Evolutionary conservation across 2,797 vertebrate genomes (phyloP), one percentile per base, ranked within the genome.

Genomic region (Sciurus carolinensis): DNA sequence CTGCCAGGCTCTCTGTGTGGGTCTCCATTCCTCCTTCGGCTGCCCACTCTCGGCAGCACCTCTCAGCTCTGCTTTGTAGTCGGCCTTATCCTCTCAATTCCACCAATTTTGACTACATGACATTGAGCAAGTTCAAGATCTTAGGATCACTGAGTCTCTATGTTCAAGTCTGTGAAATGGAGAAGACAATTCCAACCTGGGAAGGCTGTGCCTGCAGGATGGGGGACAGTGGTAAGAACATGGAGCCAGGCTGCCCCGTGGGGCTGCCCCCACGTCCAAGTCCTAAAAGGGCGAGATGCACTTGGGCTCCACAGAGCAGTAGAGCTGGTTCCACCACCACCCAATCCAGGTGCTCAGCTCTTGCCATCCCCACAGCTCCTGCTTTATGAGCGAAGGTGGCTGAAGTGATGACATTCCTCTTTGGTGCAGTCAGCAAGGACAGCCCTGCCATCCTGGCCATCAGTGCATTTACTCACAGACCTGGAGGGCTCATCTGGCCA

Each of bases 261-360:
- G 39, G 26, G 9, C 3, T 36, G 7, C n/a, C 17, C 1, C 1
- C 22, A 20, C 52, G 20, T 39, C 36, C 52, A 4, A 14, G 57
- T 26, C 42, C 44, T 5, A 4, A 26, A 5, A 0, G 1, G 12
- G 11, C 0, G 3, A 36, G n/a, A 1, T 17, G 12, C 33, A 8
- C 14, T 33, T 30, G 20, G 36, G 20, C 30, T 20, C 14, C 14
- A 22, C 36, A 22, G 18, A 33, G 47, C 11, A 20, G 20, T 22
- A 22, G 69, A 69, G 33, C 36, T 62, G 24, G 8, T 18, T 3
- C 36, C n/a, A 1, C 11, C 15, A 14, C 5, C 7, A 0, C 4
- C 7, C 0, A 0, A 26, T 33, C n/a, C 1, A 17, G 52, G 42
- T 4, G 5, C 42, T 57, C 24, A 36, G 36, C 36, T 36, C 36